Evolutionary conservation across 2,113 vertebrate genomes (phyloP), one percentile per base, ranked within the genome.

Genomic region (Festucalex cinctus): DNA sequence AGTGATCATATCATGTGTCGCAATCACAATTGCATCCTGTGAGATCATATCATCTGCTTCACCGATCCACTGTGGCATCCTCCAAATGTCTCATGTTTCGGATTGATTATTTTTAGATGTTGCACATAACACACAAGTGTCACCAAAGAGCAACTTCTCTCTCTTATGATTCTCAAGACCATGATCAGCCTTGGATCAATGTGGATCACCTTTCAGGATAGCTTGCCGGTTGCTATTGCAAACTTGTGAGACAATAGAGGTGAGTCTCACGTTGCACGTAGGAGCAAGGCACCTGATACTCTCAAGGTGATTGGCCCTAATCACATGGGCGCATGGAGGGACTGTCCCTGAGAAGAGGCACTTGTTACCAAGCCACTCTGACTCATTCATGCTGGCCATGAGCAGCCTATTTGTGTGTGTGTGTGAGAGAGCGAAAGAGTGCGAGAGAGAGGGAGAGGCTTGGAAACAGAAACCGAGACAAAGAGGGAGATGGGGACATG

Each of bases 351-450:
- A 76, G 72, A 79, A 72, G 74, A 87, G 80, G 62, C 78, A 76
- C 83, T 86, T 75, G 77, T 82, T 81, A 73, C 58, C 85, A 80
- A 83, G 44, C 76, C 59, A 44, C 43, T 68, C 75, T 88, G 88
- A 91, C 80, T 89, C 89, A 91, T 81, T 72, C 53, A 32, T 46
- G 0, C 75, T 79, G 82, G 73, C 87, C 85, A 84, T 88, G 84
- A 85, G 78, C 83, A 85, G 77, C 83, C 75, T 79, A 66, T 77
- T 67, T 73, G 48, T 71, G 54, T 57, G 14, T 57, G 26, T 8
- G 67, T 26, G 56, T 37, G 46, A 20, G 54, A 39, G 66, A 37
- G 56, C 53, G 61, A 62, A 51, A 44, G 37, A 28, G 39, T 12
- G 65, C 20, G 32, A 60, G 16, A 58, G 58, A 44, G 46, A 49